Base-by-base conservation (phyloP, 1,140 invertebrate genomes). In the Drosophila bifasciata region DNA sequence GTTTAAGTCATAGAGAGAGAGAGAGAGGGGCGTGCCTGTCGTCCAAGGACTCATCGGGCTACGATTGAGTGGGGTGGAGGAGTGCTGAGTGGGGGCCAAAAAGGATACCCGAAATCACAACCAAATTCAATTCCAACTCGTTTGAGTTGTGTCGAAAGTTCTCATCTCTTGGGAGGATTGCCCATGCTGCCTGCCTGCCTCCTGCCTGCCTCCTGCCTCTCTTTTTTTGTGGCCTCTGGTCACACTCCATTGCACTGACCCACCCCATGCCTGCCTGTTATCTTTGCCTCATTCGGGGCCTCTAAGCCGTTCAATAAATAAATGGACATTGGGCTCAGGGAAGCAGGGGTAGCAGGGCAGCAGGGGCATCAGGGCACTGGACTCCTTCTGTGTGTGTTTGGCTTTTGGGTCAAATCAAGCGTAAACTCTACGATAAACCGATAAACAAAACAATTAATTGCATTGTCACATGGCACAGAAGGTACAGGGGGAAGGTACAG, bases 371-470 rank as follows among this genome's bases (percentile, higher is more conserved):
- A n/a, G n/a, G n/a, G 5, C 17, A n/a, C 23, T 8, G 40, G 25
- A 43, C 52, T 52, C 50, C 74, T 76, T 83, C 66, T 50, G 63
- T 46, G n/a, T 16, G 15, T 8, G 61, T 41, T 56, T 40, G 9
- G 43, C 50, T 52, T 68, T 40, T 76, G 63, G 69, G 51, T 41
- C 63, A 86, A 86, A 86, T 86, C 81, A 86, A 71, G 81, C 81
- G 81, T 86, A 70, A 86, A 88, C 63, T 57, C 76, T 77, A 69
- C 68, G 81, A 86, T 86, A 86, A 86, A 86, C 64, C 69, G 83
- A 86, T 86, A 86, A 86, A 86, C 81, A 81, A 86, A 86, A 86
- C 81, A 86, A 86, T 86, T 86, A 86, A 88, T 86, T 86, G 81
- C 81, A 80, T 86, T 85, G 80, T 84, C 32, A 36, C 11, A 36